Evolutionary conservation across 2,888 invertebrate genomes (phyloP).

Genomic region (Agrenia bidenticulata): DNA sequence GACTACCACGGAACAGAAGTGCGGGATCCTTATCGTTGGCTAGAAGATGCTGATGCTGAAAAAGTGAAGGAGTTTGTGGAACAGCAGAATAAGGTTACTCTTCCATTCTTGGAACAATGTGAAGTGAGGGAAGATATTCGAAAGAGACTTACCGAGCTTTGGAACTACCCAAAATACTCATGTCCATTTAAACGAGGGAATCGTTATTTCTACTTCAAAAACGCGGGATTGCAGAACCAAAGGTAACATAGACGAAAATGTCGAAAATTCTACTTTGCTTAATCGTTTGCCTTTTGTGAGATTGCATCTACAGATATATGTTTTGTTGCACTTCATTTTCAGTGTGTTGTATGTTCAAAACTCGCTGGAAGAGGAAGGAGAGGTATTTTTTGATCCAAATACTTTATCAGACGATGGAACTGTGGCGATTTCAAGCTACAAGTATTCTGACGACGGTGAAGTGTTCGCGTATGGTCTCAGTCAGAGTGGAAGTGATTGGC

Average conservation of each 20-base stretch:
- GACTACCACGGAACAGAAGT: conserved; percentile 81
- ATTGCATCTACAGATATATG: background rate
- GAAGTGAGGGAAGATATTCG: conserved; percentile 72
- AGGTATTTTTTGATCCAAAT: conserved; percentile 92
- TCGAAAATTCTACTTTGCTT: conserved; percentile 25
- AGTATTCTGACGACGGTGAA: conserved; percentile 89
- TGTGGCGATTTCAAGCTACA: conserved; percentile 70
- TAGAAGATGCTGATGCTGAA: conserved; percentile 90
- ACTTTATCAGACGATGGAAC: conserved; percentile 86
- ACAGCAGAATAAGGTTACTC: conserved; percentile 83
- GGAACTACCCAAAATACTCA: conserved; percentile 96
- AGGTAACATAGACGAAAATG: conserved; percentile 67
- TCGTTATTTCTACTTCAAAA: conserved; percentile 87
- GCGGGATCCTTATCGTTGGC: conserved; percentile 89
- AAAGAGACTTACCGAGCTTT: conserved; percentile 78
- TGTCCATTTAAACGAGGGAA: conserved; percentile 80
- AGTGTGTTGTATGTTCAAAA: conserved; percentile 91
- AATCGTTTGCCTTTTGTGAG: background rate
- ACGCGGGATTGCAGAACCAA: conserved; percentile 95
- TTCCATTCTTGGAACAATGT: conserved; percentile 78
- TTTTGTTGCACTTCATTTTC: conserved; percentile 56
- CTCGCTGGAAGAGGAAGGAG: conserved; percentile 71
- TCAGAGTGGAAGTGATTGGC: conserved; percentile 94
- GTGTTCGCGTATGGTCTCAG: conserved; percentile 90
- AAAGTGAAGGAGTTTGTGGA: conserved; percentile 90